phyloP scores from a whole-genome alignment of 1,140 invertebrate species.

The Colletes gigas region DNA sequence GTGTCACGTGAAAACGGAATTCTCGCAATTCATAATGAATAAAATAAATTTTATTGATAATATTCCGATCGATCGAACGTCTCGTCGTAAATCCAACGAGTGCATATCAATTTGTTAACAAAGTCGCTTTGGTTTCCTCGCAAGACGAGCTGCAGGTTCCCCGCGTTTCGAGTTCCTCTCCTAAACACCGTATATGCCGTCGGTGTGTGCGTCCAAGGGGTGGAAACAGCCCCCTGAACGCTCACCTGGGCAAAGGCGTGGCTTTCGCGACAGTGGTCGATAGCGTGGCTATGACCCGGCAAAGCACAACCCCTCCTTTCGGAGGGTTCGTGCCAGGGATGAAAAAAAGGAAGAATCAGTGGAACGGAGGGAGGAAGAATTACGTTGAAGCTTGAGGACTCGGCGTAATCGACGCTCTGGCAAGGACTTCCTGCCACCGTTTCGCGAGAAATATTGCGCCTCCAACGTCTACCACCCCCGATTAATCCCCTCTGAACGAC shows the following conservation, averaged over 20 bases:
- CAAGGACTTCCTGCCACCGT: slow-evolving; percentile 19
- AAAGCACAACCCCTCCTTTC: slow-evolving; percentile 55
- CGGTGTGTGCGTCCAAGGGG: slow-evolving; percentile 21
- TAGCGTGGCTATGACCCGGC: slow-evolving; percentile 60
- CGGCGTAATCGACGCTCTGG: slow-evolving; percentile 52
- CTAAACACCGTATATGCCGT: neutral
- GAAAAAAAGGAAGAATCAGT: slow-evolving; percentile 4
- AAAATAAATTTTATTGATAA: too few relatives aligned
- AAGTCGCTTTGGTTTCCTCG: neutral
- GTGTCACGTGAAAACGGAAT: too few relatives aligned
- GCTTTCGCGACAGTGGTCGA: slow-evolving; percentile 72
- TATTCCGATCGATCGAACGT: neutral
- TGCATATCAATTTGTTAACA: neutral
- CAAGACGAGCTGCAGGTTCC: neutral
- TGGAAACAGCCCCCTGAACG: slow-evolving; percentile 59
- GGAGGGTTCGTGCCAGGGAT: slow-evolving; percentile 13
- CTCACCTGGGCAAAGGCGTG: slow-evolving; percentile 73
- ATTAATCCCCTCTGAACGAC: neutral
- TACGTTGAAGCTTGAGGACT: slow-evolving; percentile 50
- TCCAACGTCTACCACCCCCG: neutral
- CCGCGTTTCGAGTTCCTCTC: neutral
- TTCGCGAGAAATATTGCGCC: neutral
- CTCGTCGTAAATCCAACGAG: neutral
- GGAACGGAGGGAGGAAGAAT: slow-evolving; percentile 12
- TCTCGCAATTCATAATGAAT: too few relatives aligned